Evolutionary conservation across 2,113 vertebrate genomes (phyloP).

Genomic region (Toxostoma redivivum): DNA sequence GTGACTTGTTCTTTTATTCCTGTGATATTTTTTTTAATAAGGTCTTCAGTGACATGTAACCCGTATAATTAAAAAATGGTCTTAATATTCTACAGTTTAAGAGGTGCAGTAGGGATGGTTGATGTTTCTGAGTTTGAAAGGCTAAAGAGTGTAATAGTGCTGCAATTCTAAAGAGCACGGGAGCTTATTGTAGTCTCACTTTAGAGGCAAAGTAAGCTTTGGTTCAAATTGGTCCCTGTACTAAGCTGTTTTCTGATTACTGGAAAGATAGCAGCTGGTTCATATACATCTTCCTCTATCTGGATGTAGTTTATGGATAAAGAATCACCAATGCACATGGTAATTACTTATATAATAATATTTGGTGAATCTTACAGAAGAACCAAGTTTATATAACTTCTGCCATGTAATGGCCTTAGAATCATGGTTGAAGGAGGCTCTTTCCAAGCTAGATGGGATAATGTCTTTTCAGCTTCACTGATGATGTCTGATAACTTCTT

Average conservation of each 20-base stretch:
- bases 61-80: background rate
- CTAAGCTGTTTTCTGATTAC: background rate
- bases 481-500: background rate
- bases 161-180: background rate
- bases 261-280: background rate
- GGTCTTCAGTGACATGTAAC: background rate
- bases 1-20: background rate
- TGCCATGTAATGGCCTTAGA: background rate
- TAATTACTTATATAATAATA: background rate
- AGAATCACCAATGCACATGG: background rate
- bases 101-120: background rate
- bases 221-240: background rate
- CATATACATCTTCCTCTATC: background rate
- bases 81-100: background rate
- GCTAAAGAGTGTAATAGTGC: background rate
- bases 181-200: background rate
- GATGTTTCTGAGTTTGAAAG: background rate
- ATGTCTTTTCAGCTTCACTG: background rate
- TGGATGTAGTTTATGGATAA: background rate
- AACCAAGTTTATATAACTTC: background rate
- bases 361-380: background rate
- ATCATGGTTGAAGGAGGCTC: background rate
- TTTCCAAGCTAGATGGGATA: background rate
- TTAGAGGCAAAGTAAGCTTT: background rate
- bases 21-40: background rate